These are phyloP conservation scores for Arctopsyche grandis DNA, from an alignment of 1,140 invertebrate species.

Conservation along the genomic window DNA sequence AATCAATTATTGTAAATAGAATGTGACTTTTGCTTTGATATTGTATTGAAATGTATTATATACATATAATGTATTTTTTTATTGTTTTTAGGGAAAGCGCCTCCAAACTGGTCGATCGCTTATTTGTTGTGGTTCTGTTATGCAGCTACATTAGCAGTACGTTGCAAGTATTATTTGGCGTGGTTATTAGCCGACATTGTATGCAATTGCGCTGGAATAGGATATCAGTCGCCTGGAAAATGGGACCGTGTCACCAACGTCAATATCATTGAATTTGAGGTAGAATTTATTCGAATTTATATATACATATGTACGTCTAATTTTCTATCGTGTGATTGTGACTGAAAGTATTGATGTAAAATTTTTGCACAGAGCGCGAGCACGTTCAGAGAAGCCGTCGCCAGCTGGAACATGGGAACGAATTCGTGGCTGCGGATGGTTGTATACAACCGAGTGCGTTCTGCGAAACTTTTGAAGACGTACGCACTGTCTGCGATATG, in stretches of 20 bases:
- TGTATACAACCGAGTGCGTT: slow-evolving; percentile 83
- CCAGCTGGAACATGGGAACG: slow-evolving; percentile 92
- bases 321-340: no score
- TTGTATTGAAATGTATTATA: neutral
- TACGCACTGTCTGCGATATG: slow-evolving; percentile 92
- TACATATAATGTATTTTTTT: slow-evolving; percentile 8
- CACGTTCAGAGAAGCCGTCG: slow-evolving; percentile 83
- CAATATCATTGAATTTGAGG: slow-evolving; percentile 89
- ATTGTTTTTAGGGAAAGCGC: slow-evolving; percentile 54
- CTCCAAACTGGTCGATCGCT: slow-evolving; percentile 64
- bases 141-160: slow-evolving; percentile 78
- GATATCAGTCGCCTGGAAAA: slow-evolving; percentile 85
- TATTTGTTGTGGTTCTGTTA: slow-evolving; percentile 83
- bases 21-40: no score
- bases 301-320: slow-evolving; percentile 55
- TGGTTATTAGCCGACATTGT: slow-evolving; percentile 95
- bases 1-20: no score
- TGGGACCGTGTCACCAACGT: slow-evolving; percentile 96
- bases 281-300: no score
- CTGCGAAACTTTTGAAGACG: slow-evolving; percentile 75
- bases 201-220: slow-evolving; percentile 93
- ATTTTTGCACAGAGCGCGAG: slow-evolving; percentile 71
- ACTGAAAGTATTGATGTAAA: neutral
- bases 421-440: slow-evolving; percentile 88
- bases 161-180: slow-evolving; percentile 96